Evolutionary conservation across 2,888 invertebrate genomes (phyloP).

Genomic region (Augiades crinisus): DNA sequence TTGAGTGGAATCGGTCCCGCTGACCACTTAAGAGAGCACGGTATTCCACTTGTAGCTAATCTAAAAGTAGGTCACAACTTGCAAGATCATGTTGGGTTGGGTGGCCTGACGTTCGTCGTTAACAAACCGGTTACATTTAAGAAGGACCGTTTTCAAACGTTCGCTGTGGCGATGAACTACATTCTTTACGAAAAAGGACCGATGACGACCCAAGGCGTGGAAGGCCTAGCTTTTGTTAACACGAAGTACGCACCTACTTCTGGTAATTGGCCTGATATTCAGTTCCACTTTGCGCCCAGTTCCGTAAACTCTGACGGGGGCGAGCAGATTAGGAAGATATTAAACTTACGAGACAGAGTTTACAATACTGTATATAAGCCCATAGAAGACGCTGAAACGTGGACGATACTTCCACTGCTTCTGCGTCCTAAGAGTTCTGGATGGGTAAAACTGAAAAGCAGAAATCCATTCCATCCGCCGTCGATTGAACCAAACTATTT

Average conservation of each 20-base stretch:
- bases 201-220: slow-evolving; percentile 91
- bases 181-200: slow-evolving; percentile 91
- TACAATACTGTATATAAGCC: slow-evolving; percentile 94
- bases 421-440: slow-evolving; percentile 94
- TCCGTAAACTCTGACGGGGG: slow-evolving; percentile 92
- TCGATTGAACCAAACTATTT: slow-evolving; percentile 96
- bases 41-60: slow-evolving; percentile 88
- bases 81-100: slow-evolving; percentile 94
- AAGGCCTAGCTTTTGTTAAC: slow-evolving; percentile 93
- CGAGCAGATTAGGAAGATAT: slow-evolving; percentile 88
- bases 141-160: slow-evolving; percentile 88
- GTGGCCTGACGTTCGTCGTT: slow-evolving; percentile 91
- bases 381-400: slow-evolving; percentile 88
- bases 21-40: slow-evolving; percentile 86
- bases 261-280: slow-evolving; percentile 91
- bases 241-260: slow-evolving; percentile 91
- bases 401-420: slow-evolving; percentile 90
- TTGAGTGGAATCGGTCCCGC: slow-evolving; percentile 93
- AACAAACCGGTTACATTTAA: slow-evolving; percentile 91
- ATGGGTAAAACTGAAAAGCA: slow-evolving; percentile 90
- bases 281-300: slow-evolving; percentile 93
- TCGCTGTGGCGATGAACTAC: slow-evolving; percentile 90
- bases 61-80: slow-evolving; percentile 91
- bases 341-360: slow-evolving; percentile 88
- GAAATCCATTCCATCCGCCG: slow-evolving; percentile 91